A percentile compares a stretch with the other conserved stretches of the same genome.
Evolutionary conservation across 1,140 invertebrate species (phyloP).

Genomic region (Zaprionus ghesquierei): DNA sequence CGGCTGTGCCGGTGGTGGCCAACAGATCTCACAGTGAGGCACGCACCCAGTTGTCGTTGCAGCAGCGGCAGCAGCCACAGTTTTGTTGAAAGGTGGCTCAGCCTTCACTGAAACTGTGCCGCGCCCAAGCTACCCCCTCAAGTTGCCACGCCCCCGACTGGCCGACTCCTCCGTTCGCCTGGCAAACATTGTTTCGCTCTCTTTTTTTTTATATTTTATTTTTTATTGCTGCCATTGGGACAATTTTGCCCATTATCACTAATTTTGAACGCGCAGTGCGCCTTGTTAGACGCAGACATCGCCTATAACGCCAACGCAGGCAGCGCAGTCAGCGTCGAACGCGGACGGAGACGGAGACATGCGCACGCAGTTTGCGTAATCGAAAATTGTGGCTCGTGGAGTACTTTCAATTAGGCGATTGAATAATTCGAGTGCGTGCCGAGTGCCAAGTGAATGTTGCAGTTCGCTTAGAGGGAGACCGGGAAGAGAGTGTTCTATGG

Average conservation of each 20-base stretch:
- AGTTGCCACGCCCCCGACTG: neutral
- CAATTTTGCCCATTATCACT: conserved; percentile 80
- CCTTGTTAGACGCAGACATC: conserved; percentile 52
- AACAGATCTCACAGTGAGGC: conserved; percentile 41
- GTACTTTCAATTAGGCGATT: conserved; percentile 80
- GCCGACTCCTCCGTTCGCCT: conserved; percentile 29
- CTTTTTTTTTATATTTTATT: neutral
- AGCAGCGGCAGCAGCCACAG: conserved; percentile 19
- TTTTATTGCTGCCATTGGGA: conserved; percentile 62
- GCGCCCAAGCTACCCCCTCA: conserved; percentile 45
- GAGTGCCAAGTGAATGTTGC: conserved; percentile 57
- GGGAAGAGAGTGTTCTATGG: conserved; percentile 45
- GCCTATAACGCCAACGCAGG: conserved; percentile 20
- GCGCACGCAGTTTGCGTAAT: conserved; percentile 66
- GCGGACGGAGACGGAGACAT: conserved; percentile 41
- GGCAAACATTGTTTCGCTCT: conserved; percentile 23
- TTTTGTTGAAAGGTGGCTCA: conserved; percentile 73
- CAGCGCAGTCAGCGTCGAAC: conserved; percentile 26
- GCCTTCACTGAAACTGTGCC: conserved; percentile 74
- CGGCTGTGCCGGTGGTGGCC: conserved; percentile 43
- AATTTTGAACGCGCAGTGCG: conserved; percentile 66
- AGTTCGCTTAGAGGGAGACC: neutral
- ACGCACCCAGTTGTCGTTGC: conserved; percentile 62
- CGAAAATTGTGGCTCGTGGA: conserved; percentile 76
- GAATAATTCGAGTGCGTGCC: conserved; percentile 75